Conservation (phyloP, 2,888 invertebrate genomes). For the Tenthredo livida region DNA sequence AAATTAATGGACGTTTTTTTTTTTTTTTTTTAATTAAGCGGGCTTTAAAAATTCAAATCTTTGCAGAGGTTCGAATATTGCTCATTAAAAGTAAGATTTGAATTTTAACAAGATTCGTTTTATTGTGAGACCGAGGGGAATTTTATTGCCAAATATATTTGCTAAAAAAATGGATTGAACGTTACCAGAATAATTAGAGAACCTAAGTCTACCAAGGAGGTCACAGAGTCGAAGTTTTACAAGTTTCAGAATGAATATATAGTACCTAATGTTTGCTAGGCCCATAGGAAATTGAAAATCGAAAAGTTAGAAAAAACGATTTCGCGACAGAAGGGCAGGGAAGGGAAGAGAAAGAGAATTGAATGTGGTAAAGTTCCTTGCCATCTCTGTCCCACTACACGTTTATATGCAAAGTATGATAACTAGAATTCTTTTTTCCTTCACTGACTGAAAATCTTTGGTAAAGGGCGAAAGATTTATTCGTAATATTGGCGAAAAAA, state of each 20-base stretch:
- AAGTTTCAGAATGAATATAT: background rate
- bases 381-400: too few species aligned
- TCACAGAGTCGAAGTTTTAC: background rate
- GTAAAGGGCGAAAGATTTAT: background rate
- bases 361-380: background rate
- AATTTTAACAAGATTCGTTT: slow-evolving; percentile 27
- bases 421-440: background rate
- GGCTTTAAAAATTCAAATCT: background rate
- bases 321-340: background rate
- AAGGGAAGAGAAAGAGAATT: background rate
- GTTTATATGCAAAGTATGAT: background rate
- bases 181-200: background rate
- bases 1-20: background rate
- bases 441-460: background rate
- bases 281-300: background rate
- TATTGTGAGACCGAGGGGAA: background rate
- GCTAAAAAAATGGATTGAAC: background rate
- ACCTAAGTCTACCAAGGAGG: background rate
- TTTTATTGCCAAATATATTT: background rate
- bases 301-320: background rate
- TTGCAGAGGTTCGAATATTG: background rate
- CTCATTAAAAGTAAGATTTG: background rate
- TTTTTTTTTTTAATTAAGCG: background rate
- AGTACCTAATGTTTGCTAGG: background rate
- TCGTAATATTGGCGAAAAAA: background rate